Conservation (phyloP, 2,113 vertebrate genomes). For the Neolamprologus devosi region DNA sequence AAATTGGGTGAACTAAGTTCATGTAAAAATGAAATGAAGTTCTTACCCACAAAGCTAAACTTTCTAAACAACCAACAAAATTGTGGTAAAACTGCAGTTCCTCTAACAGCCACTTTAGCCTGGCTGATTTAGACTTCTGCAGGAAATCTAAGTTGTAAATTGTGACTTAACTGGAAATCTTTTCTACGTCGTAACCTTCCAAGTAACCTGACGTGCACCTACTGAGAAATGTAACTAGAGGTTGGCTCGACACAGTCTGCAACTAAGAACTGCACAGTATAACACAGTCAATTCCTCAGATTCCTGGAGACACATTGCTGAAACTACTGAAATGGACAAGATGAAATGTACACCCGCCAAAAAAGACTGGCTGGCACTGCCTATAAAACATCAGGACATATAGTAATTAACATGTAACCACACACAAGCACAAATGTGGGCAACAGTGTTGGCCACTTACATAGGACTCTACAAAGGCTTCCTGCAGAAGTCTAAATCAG, state of each 20-base stretch:
- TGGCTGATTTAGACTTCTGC: not conserved
- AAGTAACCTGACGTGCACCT: not conserved
- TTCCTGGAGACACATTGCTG: not conserved
- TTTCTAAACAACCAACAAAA: not conserved
- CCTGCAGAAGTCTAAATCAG: not conserved
- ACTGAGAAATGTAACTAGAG: not conserved
- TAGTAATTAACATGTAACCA: not conserved
- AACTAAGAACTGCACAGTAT: not conserved
- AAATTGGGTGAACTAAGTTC: not conserved
- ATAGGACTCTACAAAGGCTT: not conserved
- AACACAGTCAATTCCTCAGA: not conserved
- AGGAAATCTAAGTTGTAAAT: not conserved
- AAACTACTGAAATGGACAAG: not conserved
- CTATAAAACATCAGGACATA: not conserved
- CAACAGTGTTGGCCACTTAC: not conserved
- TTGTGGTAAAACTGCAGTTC: not conserved
- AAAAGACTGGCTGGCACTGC: not conserved
- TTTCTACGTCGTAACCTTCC: not conserved
- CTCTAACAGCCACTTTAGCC: not conserved
- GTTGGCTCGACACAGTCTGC: not conserved
- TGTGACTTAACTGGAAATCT: not conserved
- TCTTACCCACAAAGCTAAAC: not conserved
- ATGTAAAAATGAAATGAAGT: not conserved
- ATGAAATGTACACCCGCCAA: fast-evolving
- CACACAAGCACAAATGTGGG: not conserved